A percentile compares a stretch with the other conserved stretches of the same genome.
phyloP scores from a whole-genome alignment of 2,797 vertebrate species.

The Etheostoma perlongum region DNA sequence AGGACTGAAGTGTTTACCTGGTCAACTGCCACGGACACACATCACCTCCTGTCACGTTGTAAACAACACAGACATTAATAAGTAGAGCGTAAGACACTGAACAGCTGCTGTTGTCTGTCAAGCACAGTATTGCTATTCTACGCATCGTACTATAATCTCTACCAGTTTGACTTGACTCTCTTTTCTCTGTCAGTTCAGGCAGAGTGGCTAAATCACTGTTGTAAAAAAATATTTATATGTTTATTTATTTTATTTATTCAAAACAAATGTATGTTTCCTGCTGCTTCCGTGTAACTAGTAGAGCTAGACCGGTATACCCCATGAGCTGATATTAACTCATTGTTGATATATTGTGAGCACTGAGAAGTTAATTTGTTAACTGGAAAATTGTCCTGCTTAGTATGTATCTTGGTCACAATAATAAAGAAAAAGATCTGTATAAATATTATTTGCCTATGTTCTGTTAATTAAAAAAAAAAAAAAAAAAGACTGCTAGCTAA shows the following conservation, averaged over 20 bases:
- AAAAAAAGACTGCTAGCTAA: background rate
- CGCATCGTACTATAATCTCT: background rate
- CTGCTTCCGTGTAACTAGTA: background rate
- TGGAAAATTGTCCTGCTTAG: background rate
- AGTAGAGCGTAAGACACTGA: conserved; percentile 22
- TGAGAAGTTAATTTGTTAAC: background rate
- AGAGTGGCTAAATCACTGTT: background rate
- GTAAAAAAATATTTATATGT: background rate
- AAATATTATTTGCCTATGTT: too few relatives aligned
- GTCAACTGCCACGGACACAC: conserved; percentile 20
- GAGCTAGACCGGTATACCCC: background rate
- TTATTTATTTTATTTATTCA: background rate
- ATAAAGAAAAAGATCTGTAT: background rate
- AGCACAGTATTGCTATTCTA: conserved; percentile 14
- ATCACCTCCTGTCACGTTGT: background rate
- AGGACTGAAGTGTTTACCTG: conserved; percentile 25
- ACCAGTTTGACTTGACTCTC: background rate
- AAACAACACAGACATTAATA: conserved; percentile 14
- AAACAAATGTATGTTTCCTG: background rate
- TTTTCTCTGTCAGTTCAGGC: background rate
- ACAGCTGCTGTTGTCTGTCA: conserved; percentile 30
- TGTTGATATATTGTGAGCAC: background rate
- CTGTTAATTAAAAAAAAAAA: too few relatives aligned
- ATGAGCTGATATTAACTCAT: background rate
- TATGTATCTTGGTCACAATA: background rate